Conservation (phyloP, 1,140 invertebrate genomes). For the Drosophila funebris region DNA sequence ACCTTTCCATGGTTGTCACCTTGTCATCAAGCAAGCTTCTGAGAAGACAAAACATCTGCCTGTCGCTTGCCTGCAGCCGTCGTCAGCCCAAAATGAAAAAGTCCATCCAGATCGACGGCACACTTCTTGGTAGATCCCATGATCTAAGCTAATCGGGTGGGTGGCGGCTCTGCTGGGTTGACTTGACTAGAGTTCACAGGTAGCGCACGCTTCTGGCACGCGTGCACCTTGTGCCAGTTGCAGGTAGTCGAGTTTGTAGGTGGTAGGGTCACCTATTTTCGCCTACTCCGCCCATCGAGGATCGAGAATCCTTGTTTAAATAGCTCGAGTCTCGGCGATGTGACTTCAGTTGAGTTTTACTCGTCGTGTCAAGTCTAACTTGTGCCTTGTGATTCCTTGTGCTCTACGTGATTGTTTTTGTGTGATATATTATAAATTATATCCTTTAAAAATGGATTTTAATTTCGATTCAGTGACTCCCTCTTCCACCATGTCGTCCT, state of each 20-base stretch:
- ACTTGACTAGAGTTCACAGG: constrained; percentile 21
- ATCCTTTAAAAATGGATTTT: constrained; percentile 62
- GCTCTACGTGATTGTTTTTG: constrained; percentile 22
- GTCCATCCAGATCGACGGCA: constrained; percentile 57
- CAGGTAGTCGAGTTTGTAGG: background rate
- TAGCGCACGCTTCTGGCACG: constrained; percentile 73
- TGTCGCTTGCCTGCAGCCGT: constrained; percentile 27
- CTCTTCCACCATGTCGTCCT: constrained; percentile 69
- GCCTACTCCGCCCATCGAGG: constrained; percentile 12
- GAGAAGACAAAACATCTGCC: constrained; percentile 70
- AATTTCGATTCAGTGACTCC: constrained; percentile 57
- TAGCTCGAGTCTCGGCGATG: constrained; percentile 26
- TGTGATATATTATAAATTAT: constrained; percentile 44
- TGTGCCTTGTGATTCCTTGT: constrained; percentile 51
- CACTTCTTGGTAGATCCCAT: constrained; percentile 59
- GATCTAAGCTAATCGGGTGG: constrained; percentile 12
- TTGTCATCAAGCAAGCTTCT: constrained; percentile 55
- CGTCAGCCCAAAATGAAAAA: constrained; percentile 41
- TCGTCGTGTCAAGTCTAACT: constrained; percentile 77
- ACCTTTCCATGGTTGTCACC: constrained; percentile 56
- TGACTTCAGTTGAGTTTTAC: constrained; percentile 69
- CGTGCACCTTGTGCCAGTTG: constrained; percentile 46
- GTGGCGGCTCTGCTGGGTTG: constrained; percentile 38
- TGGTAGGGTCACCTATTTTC: constrained; percentile 8
- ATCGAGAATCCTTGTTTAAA: constrained; percentile 53